A percentile compares a stretch with the other conserved stretches of the same genome.
phyloP scores from a whole-genome alignment of 2,888 invertebrate genomes.

The Caenorhabditis angaria region DNA sequence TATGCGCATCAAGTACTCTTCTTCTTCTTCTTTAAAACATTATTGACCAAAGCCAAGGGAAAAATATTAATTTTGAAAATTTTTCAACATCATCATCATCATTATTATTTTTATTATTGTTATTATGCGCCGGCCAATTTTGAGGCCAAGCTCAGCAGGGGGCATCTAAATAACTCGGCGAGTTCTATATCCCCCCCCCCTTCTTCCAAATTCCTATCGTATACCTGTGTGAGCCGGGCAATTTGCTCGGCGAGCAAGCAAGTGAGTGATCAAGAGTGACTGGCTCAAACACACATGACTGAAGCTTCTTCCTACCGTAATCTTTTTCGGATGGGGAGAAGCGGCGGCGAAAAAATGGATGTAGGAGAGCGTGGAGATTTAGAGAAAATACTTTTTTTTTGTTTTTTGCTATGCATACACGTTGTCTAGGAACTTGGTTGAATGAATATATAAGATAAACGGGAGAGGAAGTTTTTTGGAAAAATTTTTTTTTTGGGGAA shows the following conservation, averaged over 20 bases:
- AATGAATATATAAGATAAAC: too few relatives aligned
- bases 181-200: slow-evolving; percentile 3
- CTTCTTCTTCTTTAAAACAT: too few relatives aligned
- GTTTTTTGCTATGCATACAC: too few relatives aligned
- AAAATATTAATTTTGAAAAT: neutral
- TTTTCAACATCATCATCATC: neutral
- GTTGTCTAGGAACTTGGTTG: too few relatives aligned
- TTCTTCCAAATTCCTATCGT: slow-evolving; percentile 32
- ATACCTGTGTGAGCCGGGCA: slow-evolving; percentile 44
- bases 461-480: too few relatives aligned
- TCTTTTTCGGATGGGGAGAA: neutral
- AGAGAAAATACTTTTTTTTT: too few relatives aligned
- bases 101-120: neutral
- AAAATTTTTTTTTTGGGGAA: too few relatives aligned
- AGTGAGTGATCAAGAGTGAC: slow-evolving; percentile 10
- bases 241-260: slow-evolving; percentile 13
- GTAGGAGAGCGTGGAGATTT: neutral
- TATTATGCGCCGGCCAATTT: slow-evolving; percentile 13
- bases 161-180: slow-evolving; percentile 37
- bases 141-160: slow-evolving; percentile 45
- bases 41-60: too few relatives aligned
- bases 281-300: slow-evolving; percentile 31
- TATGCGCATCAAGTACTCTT: neutral
- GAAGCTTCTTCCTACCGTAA: slow-evolving; percentile 45
- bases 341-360: neutral